These are phyloP conservation scores for Caerostris darwini DNA, from an alignment of 1,140 invertebrate species.

Conservation along the genomic window DNA sequence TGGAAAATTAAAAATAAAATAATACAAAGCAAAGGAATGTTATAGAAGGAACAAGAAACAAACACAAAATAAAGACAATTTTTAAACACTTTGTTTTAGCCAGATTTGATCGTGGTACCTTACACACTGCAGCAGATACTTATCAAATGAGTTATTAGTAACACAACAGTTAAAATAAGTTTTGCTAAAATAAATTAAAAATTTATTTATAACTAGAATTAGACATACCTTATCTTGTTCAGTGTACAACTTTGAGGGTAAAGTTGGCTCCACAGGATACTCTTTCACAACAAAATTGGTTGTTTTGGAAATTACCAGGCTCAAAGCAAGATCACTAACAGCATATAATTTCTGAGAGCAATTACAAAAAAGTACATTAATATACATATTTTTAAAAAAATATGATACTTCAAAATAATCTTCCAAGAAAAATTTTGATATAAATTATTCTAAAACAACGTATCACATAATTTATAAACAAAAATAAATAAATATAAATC, in stretches of 20 bases:
- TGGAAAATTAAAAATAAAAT: no score
- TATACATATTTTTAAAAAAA: not conserved
- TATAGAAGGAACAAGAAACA: no score
- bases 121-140: no score
- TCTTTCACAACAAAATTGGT: conserved; percentile 94
- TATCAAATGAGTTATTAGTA: no score
- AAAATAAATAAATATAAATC: no score
- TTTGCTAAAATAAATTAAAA: not conserved
- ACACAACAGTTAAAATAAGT: not conserved
- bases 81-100: not conserved
- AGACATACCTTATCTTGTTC: conserved; percentile 77
- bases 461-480: no score
- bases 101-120: no score
- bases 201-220: not conserved
- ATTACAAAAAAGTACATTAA: not conserved
- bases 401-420: no score
- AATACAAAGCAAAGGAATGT: no score
- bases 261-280: conserved; percentile 89
- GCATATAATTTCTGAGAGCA: conserved; percentile 87
- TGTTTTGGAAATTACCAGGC: conserved; percentile 93
- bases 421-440: no score
- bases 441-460: no score
- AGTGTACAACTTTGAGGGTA: conserved; percentile 81
- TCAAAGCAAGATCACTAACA: conserved; percentile 96
- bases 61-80: no score